phyloP scores from a whole-genome alignment of 1,140 invertebrate genomes.

The Drosophila pectinifera region DNA sequence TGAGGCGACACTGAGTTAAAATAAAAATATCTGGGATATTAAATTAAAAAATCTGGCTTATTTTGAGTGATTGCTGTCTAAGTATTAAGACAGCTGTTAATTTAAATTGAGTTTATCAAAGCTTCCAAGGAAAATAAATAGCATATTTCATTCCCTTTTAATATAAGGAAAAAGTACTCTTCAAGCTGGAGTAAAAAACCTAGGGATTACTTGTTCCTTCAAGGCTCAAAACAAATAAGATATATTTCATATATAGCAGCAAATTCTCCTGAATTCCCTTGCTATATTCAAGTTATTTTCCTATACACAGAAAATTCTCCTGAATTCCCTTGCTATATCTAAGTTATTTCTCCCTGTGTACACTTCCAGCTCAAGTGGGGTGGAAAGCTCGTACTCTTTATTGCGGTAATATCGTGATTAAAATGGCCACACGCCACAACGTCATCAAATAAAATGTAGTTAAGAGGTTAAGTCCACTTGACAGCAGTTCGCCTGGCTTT shows the following conservation, averaged over 20 bases:
- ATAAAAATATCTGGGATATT: not conserved
- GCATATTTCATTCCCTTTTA: not conserved
- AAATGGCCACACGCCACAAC: conserved; percentile 53
- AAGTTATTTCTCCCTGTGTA: conserved; percentile 6
- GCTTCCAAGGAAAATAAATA: not conserved
- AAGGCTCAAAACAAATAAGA: no score
- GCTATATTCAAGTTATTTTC: not conserved
- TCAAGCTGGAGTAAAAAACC: not conserved
- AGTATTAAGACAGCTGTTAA: not conserved
- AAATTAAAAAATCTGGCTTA: rapidly evolving
- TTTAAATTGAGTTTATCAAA: not conserved
- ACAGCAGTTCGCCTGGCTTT: conserved; percentile 23
- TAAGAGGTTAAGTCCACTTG: conserved; percentile 55
- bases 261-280: no score
- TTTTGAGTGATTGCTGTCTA: not conserved
- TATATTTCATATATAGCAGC: no score
- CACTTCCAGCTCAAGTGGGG: not conserved
- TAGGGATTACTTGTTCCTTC: no score
- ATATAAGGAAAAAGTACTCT: no score
- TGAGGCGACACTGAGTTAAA: no score
- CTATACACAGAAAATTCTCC: no score
- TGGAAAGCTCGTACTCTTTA: conserved; percentile 9
- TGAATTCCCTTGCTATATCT: not conserved
- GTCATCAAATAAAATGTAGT: conserved; percentile 59
- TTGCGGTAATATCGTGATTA: conserved; percentile 48